Evolutionary conservation across 2,888 invertebrate species (phyloP), one percentile per base, ranked within the genome.

Genomic region (Idaea biselata): DNA sequence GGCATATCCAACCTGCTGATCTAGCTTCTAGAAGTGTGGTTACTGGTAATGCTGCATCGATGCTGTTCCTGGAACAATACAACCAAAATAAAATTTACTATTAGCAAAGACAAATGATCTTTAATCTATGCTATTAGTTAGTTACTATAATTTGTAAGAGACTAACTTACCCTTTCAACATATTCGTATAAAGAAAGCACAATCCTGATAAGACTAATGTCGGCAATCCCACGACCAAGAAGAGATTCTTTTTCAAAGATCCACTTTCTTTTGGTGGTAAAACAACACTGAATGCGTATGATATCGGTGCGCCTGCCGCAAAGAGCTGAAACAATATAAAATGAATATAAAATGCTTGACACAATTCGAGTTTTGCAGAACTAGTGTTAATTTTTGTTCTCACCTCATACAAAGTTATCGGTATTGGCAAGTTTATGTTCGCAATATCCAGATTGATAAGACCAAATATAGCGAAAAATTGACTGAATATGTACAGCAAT

Each of bases 1-100:
- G 94, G 64, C 94, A 90, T 18, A 94, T 92, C 94, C 94, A 94
- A 55, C 92, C 93, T 0, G 94, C 93, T 18, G 94, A 89, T 33
- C 94, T 89, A 1, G 93, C 92, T 83, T 94, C 94, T 53, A 94
- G 88, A 14, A 94, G 87, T 53, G 94, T 93, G 0, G 94, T 93
- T 16, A 94, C 87, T 8, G 94, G 94, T 18, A 94, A 84, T 0
- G 94, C 93, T 16, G 94, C 94, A 64, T 94, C 93, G 25, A 93
- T 89, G 62, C 93, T 89, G 75, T 89, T 94, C 64, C 94, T 94
- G 79, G 44, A n/a, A 78, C 75, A 55, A 25, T 64, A 55, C n/a
- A 54, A 63, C 16, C 16, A n/a, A 7, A 44, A 14, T 44, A 8
- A 44, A 44, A 44, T 14, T 44, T 44, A 44, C 44, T 25, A 25